These are phyloP conservation scores for Buathra laborator DNA, from an alignment of 2,888 invertebrate species.

Conservation along the genomic window DNA sequence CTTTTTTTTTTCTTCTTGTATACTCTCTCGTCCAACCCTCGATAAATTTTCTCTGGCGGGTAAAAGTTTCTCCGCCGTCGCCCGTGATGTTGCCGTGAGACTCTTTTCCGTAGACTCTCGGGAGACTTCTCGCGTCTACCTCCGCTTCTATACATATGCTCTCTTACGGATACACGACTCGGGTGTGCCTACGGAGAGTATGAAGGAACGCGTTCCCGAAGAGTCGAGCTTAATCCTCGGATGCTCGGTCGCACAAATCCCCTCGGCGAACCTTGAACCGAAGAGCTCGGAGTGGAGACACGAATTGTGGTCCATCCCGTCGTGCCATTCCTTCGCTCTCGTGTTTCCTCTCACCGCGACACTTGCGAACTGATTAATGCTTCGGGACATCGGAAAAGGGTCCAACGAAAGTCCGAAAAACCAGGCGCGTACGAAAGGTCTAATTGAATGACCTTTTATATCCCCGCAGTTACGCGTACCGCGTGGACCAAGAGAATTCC, in stretches of 20 bases:
- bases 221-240: slow-evolving; percentile 53
- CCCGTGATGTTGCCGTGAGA: slow-evolving; percentile 16
- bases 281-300: neutral
- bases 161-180: neutral
- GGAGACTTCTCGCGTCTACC: slow-evolving; percentile 49
- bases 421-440: neutral
- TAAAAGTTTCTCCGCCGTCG: slow-evolving; percentile 55
- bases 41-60: slow-evolving; percentile 59
- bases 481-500: neutral
- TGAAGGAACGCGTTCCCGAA: slow-evolving; percentile 28
- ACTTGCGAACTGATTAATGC: slow-evolving; percentile 22
- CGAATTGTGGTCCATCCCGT: neutral
- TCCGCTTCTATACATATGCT: neutral
- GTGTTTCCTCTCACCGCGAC: neutral
- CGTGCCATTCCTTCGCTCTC: neutral
- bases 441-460: slow-evolving; percentile 14
- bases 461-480: neutral
- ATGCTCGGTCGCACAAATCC: slow-evolving; percentile 50
- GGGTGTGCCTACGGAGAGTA: neutral
- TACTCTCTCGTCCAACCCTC: slow-evolving; percentile 37
- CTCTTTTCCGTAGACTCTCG: slow-evolving; percentile 36
- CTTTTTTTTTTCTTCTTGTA: neutral
- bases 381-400: neutral
- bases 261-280: slow-evolving; percentile 30
- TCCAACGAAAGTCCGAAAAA: neutral